Base-by-base conservation (phyloP, 2,113 vertebrate genomes). In the Callorhinus ursinus region DNA sequence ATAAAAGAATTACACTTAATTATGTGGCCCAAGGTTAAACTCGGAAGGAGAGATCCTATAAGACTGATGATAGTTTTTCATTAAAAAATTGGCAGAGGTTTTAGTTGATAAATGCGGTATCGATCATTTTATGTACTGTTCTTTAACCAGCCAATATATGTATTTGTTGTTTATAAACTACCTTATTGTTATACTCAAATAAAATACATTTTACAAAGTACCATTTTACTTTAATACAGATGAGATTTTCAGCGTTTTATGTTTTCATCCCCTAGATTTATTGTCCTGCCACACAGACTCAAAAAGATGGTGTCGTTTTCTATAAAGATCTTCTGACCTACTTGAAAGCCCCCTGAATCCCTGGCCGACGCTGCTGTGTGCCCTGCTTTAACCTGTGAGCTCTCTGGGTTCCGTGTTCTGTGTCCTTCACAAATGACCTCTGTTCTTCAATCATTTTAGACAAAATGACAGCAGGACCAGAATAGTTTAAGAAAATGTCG, bases 401-500 rank as follows among this genome's bases (percentile, higher is more conserved):
- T 39, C 71, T 80, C 71, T n/a, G 67, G 81, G 42, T 86, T n/a
- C n/a, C 0, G 2, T 0, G 7, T 33, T 65, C 80, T 86, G 36
- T 77, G 87, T 74, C 90, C 85, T 96, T 96, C 90, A 63, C 39
- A 76, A 90, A 28, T 77, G 92, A 84, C 71, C 71, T 90, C 87
- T 65, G 36, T 93, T 55, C 69, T 94, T 83, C 74, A 85, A 2
- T 65, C 67, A 7, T 57, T 87, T 91, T 65, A 24, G 83, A 33
- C 57, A 71, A 8, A 79, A 88, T 51, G 77, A 36, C 57, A 39
- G 69, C 13, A 51, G 46, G 8, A 69, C 61, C 67, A 33, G 53
- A 33, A 21, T 4, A 53, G 18, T 71, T 76, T 63, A 57, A 69
- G 61, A 69, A 88, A 95, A 85, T n/a, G 36, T 36, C 67, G 69